Evolutionary conservation across 2,113 vertebrate species (phyloP).

Genomic region (Etia nguti): DNA sequence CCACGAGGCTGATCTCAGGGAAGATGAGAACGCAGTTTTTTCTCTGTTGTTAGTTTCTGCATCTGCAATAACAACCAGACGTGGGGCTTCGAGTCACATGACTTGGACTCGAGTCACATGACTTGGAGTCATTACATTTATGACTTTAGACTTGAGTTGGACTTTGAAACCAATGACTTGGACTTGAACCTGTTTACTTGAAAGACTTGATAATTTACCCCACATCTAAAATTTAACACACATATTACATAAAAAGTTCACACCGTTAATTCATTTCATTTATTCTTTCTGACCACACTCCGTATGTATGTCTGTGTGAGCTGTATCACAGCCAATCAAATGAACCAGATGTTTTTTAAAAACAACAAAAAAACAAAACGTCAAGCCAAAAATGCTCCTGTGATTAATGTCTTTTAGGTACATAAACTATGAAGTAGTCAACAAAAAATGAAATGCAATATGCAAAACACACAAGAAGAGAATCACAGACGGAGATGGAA

Average conservation of each 20-base stretch:
- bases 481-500: no score
- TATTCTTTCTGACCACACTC: neutral
- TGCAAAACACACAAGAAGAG: no score
- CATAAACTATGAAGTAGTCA: no score
- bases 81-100: neutral
- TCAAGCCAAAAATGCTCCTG: fast-evolving
- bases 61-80: neutral
- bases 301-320: neutral
- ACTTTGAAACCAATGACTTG: neutral
- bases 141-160: neutral
- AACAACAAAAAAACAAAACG: neutral
- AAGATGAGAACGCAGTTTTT: neutral
- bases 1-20: no score
- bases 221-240: neutral
- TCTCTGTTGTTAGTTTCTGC: neutral
- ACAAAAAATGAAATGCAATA: no score
- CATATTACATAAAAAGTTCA: neutral
- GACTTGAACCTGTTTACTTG: neutral
- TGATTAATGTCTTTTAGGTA: no score
- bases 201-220: neutral
- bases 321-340: neutral
- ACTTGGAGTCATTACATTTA: neutral
- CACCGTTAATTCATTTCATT: neutral
- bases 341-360: neutral
- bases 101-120: neutral